Evolutionary conservation across 2,797 vertebrate genomes (phyloP).

Genomic region (Manis crassicaudata): DNA sequence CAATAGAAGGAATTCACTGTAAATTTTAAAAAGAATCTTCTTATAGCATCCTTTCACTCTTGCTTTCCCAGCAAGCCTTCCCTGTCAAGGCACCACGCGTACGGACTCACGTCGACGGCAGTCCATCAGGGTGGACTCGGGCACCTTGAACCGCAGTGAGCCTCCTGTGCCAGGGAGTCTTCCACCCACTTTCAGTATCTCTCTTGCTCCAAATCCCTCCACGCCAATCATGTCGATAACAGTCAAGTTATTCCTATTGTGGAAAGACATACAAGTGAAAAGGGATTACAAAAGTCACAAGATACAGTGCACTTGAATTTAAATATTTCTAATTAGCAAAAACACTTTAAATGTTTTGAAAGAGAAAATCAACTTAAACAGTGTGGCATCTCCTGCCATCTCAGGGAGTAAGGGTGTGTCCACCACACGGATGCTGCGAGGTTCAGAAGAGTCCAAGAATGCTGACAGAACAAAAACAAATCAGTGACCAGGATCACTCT

Average conservation of each 20-base stretch:
- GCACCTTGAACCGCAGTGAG: slow-evolving; percentile 98
- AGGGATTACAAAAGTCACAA: neutral
- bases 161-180: slow-evolving; percentile 93
- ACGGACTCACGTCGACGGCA: slow-evolving; percentile 93
- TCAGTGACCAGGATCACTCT: rapidly evolving
- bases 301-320: neutral
- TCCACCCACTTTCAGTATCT: slow-evolving; percentile 95
- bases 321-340: neutral
- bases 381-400: neutral
- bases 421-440: rapidly evolving
- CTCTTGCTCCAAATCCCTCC: slow-evolving; percentile 94
- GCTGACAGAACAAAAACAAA: rapidly evolving
- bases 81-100: neutral
- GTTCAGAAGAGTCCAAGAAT: neutral
- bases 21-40: neutral
- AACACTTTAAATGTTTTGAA: neutral
- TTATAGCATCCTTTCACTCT: neutral
- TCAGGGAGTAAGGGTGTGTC: neutral
- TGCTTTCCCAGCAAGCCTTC: neutral
- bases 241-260: slow-evolving; percentile 95
- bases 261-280: slow-evolving; percentile 50
- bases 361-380: neutral
- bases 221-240: slow-evolving; percentile 94
- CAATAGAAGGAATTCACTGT: neutral
- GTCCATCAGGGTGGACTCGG: slow-evolving; percentile 97